Base-by-base conservation (phyloP, 2,797 vertebrate species). In the Cryptoprocta ferox region DNA sequence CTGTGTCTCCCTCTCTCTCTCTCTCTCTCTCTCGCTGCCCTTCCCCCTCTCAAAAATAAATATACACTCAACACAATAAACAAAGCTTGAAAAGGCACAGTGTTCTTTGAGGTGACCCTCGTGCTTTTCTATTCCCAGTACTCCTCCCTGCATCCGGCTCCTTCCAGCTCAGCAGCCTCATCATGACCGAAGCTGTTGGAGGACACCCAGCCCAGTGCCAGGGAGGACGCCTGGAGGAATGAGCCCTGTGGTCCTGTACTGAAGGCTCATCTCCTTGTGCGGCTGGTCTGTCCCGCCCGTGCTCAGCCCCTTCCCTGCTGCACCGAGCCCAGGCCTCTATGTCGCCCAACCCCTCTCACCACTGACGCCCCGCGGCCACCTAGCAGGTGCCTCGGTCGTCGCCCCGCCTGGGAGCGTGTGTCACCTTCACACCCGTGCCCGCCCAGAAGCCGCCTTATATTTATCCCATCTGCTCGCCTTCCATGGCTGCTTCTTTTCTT, bases 401-500 rank as follows among this genome's bases (percentile, higher is more conserved):
- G 0, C 11, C 28, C 48, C 6, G 14, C 37, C 81, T 0, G 26
- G 35, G 24, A 28, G 5, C 0, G 3, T 5, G 9, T 30, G 0
- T 3, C 6, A 21, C 5, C 39, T 16, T 16, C 1, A 0, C 1
- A 0, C 5, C 15, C 15, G 3, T 3, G 0, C 45, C 8, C 45
- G 12, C n/a, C 10, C 26, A 26, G 10, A 2, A 5, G 26, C 35
- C 9, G 42, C 32, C 11, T 26, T 42, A 21, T 35, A 12, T 78
- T 30, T 30, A 12, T 5, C 78, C 3, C 15, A 2, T 11, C 11
- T 37, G 12, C 26, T 2, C 48, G 19, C 2, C 50, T 50, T 50
- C 65, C 16, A 1, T 11, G 39, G 11, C 68, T 50, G 61, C 39
- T 14, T 37, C 4, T 4, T 66, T 26, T 35, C 5, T 86, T 42